Evolutionary conservation across 2,113 vertebrate genomes (phyloP).

Genomic region (Chitala chitala): DNA sequence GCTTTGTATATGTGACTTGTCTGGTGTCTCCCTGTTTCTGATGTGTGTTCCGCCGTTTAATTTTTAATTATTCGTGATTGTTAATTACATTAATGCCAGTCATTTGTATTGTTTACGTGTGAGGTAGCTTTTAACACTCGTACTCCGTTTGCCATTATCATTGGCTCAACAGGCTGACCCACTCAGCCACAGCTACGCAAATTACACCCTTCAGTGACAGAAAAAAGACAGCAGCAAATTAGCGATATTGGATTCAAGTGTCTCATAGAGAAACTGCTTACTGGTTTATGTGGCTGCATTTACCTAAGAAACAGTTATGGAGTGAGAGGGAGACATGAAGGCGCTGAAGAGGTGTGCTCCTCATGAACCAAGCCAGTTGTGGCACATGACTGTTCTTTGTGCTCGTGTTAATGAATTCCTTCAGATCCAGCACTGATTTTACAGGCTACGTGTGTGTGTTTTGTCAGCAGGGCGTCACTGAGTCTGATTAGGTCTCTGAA

Average conservation of each 20-base stretch:
- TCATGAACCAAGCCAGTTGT: too few relatives aligned
- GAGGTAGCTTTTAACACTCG: not conserved
- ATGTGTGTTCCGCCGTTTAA: not conserved
- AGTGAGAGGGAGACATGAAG: too few relatives aligned
- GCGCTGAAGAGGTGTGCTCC: too few relatives aligned
- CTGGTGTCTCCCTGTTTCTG: not conserved
- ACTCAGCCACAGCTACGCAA: slow-evolving; percentile 6
- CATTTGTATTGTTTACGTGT: not conserved
- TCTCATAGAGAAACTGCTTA: slow-evolving; percentile 5
- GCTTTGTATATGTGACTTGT: not conserved
- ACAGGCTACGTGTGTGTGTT: too few relatives aligned
- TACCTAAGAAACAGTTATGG: too few relatives aligned
- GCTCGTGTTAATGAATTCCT: too few relatives aligned
- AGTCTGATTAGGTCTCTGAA: too few relatives aligned
- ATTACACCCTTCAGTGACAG: slow-evolving; percentile 11
- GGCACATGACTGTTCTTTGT: too few relatives aligned
- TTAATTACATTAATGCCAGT: slow-evolving; percentile 21
- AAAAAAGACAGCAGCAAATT: not conserved
- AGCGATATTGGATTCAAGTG: not conserved
- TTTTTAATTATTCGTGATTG: not conserved
- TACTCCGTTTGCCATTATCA: not conserved
- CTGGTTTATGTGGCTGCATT: slow-evolving; percentile 7
- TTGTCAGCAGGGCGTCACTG: too few relatives aligned
- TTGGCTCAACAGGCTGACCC: not conserved
- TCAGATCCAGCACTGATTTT: too few relatives aligned